Evolutionary conservation across 2,113 vertebrate species (phyloP).

Genomic region (Sceloporus tristichus): DNA sequence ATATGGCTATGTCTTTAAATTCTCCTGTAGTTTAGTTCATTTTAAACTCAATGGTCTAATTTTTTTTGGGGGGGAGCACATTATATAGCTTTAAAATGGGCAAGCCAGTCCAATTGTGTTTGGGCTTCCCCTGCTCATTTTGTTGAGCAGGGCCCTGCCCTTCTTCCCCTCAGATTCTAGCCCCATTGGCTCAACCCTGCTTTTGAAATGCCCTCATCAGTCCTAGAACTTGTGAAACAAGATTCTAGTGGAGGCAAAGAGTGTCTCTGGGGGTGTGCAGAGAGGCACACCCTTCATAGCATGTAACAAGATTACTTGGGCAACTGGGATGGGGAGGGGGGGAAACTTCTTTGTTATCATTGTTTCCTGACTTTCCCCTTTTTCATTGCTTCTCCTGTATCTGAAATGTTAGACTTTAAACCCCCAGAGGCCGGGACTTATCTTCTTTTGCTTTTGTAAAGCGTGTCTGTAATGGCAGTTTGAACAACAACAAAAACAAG

Average conservation of each 20-base stretch:
- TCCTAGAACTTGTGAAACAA: background rate
- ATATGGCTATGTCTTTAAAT: too few species aligned
- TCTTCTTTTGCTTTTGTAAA: background rate
- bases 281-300: background rate
- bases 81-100: background rate
- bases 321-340: background rate
- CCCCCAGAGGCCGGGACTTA: too few species aligned
- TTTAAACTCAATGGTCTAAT: too few species aligned
- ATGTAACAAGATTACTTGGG: background rate
- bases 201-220: too few species aligned
- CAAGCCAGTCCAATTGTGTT: background rate
- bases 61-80: too few species aligned
- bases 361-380: background rate
- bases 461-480: background rate
- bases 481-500: background rate
- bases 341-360: background rate
- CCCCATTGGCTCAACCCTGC: background rate
- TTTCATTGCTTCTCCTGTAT: background rate
- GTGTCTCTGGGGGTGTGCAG: background rate
- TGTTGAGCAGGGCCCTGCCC: background rate
- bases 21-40: too few species aligned
- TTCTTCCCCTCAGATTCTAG: background rate
- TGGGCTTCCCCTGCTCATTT: background rate
- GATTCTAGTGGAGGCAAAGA: background rate
- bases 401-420: background rate